These are phyloP conservation scores for Apamea monoglypha DNA, from an alignment of 2,888 invertebrate genomes.

Conservation along the genomic window DNA sequence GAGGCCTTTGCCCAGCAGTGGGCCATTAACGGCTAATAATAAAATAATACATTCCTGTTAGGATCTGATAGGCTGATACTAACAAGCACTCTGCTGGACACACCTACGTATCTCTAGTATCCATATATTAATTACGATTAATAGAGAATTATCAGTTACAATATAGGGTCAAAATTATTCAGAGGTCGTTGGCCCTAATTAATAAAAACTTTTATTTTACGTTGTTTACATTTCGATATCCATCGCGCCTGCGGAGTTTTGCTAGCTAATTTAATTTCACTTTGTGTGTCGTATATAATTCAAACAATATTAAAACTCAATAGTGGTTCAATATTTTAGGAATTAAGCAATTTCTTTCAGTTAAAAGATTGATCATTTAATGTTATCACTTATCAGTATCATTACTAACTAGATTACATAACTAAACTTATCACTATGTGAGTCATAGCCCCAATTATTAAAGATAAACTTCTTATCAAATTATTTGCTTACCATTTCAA, in stretches of 20 bases:
- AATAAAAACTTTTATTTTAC: no score
- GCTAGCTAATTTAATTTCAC: neutral
- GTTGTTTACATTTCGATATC: neutral
- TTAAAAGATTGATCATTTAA: neutral
- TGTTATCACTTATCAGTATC: neutral
- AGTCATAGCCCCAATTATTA: neutral
- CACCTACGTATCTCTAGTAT: no score
- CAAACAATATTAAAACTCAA: neutral
- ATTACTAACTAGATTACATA: neutral
- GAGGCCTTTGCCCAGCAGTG: no score
- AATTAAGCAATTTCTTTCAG: neutral
- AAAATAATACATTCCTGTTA: no score
- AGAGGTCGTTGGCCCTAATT: no score
- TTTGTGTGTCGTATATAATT: neutral
- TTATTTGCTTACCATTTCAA: conserved; percentile 32
- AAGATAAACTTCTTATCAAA: conserved; percentile 5
- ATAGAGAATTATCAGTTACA: neutral
- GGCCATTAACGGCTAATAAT: no score
- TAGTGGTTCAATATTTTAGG: neutral
- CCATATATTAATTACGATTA: no score
- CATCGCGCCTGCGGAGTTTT: neutral
- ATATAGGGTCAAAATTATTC: neutral
- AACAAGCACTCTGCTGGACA: neutral
- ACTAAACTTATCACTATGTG: neutral
- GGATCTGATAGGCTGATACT: neutral